Base-by-base conservation (phyloP, 2,888 invertebrate species). In the Phaedon cochleariae region DNA sequence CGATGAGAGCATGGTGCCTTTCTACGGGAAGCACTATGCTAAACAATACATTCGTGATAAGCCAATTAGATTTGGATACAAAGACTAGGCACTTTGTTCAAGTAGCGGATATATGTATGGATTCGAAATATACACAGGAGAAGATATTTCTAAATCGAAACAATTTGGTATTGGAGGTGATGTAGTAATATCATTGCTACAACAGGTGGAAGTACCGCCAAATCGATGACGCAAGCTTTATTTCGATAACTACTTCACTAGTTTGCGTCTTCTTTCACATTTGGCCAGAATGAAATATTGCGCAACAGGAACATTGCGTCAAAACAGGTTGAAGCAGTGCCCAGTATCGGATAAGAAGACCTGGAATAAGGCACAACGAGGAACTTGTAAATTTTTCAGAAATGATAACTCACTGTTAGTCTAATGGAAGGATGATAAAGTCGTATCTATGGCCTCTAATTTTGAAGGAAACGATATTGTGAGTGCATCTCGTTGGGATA, bases 71-170 rank as follows among this genome's bases (percentile, higher is more conserved):
- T 62, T 62, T 29, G 48, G 62, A 17, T 62, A 64, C 52, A 73
- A 73, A 62, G 70, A 70, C 55, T 74, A 70, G 49, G 69, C 71
- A 7, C 26, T 72, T 10, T 71, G 73, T 57, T 64, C 68, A 31
- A 68, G 55, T 59, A 65, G 46, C 48, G 71, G 69, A 15, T 73
- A 65, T 59, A 65, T 71, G 62, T 15, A 65, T 12, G 21, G 53
- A 51, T 73, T 73, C 59, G 68, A 69, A 17, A 69, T 73, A 51
- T 71, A 72, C 48, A 73, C 68, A 22, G 72, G 71, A 29, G 72
- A 73, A 29, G 12, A 31, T 46, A 26, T n/a, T 37, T 41, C 21
- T 9, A 49, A 57, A 41, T 55, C 10, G 20, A 31, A 34, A 18
- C 49, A 46, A n/a, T 57, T 62, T 62, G 49, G 54, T 17, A 17